A percentile compares a stretch with the other conserved stretches of the same genome.
phyloP scores from a whole-genome alignment of 2,113 vertebrate species.

The Ciconia stormi region DNA sequence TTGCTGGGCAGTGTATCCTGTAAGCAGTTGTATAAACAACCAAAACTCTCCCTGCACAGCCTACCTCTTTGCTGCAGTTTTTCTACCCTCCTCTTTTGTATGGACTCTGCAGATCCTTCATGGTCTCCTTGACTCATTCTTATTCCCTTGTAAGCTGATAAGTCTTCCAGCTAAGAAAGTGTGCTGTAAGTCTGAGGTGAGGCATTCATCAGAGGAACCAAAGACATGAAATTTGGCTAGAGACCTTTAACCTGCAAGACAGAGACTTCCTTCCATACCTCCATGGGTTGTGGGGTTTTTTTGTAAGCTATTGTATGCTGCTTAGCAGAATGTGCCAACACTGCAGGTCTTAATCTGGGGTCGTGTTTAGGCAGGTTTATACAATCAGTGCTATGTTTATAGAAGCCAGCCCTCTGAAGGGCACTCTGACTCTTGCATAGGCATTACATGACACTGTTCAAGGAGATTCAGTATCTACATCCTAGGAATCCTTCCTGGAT shows the following conservation, averaged over 20 bases:
- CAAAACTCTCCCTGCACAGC: background rate
- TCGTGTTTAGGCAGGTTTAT: background rate
- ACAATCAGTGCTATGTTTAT: background rate
- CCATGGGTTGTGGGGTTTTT: too few relatives aligned
- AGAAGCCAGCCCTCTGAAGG: background rate
- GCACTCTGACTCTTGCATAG: background rate
- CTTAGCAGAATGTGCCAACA: background rate
- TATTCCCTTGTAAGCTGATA: background rate
- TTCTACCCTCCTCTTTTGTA: background rate
- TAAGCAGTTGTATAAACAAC: background rate
- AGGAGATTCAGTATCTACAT: background rate
- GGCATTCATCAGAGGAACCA: background rate
- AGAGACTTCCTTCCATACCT: background rate
- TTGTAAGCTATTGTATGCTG: background rate
- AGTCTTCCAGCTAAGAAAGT: background rate
- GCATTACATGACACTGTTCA: background rate
- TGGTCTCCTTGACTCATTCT: background rate
- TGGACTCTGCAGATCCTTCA: background rate
- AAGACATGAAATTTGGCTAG: background rate
- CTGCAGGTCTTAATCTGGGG: background rate
- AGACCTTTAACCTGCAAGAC: background rate
- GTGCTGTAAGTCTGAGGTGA: background rate
- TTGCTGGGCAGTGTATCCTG: background rate
- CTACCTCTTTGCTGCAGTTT: background rate
- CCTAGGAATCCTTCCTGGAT: background rate